Percentiles rank a stretch among this genome's conserved stretches.
These are phyloP conservation scores for Dexiosoma caninum DNA, from an alignment of 2,888 invertebrate genomes.

Conservation along the genomic window DNA sequence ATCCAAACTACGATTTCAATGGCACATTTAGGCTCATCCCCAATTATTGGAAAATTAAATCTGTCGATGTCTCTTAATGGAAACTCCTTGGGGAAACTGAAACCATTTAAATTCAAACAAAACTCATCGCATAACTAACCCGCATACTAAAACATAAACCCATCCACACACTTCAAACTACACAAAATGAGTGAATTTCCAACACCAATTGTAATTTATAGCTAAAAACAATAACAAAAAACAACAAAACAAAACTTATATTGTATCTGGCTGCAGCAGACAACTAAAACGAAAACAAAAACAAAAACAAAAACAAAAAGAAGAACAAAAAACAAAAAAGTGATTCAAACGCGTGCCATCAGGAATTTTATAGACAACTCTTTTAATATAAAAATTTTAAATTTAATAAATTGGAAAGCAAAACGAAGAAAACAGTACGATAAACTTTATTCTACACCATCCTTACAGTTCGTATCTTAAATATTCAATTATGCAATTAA, in stretches of 20 bases:
- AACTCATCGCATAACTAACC: background rate
- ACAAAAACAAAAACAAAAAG: background rate
- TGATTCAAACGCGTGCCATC: constrained; percentile 60
- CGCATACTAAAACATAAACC: constrained; percentile 31
- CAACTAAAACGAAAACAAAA: background rate
- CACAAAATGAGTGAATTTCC: constrained; percentile 12
- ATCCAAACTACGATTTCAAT: too few species aligned
- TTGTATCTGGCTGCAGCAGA: constrained; percentile 30
- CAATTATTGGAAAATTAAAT: background rate
- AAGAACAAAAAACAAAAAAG: too few species aligned
- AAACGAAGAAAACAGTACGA: constrained; percentile 34
- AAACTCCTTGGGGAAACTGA: background rate
- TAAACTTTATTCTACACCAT: constrained; percentile 28
- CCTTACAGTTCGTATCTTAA: constrained; percentile 51
- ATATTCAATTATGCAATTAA: constrained; percentile 61
- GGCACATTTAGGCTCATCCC: background rate
- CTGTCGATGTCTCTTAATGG: background rate
- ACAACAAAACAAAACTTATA: background rate
- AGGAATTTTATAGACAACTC: constrained; percentile 39
- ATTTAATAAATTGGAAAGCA: constrained; percentile 12
- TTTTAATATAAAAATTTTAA: constrained; percentile 9
- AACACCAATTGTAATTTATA: constrained; percentile 59
- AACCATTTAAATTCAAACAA: background rate
- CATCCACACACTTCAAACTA: background rate
- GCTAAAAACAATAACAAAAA: constrained; percentile 2